Evolutionary conservation across 2,113 vertebrate genomes (phyloP).

Genomic region (Pandion haliaetus): DNA sequence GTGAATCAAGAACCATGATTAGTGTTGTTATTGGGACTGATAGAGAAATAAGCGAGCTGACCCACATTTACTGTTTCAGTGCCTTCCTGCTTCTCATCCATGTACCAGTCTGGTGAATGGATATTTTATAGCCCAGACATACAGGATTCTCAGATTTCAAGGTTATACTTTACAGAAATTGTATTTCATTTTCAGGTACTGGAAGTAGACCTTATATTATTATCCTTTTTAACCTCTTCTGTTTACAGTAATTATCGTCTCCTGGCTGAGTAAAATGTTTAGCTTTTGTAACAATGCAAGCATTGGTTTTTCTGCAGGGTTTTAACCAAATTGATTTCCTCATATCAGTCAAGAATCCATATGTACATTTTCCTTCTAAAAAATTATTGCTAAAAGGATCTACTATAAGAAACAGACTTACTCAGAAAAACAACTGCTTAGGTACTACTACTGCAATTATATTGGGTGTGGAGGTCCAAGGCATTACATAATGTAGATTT

Average conservation of each 20-base stretch:
- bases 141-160: not conserved
- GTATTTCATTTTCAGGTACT: not conserved
- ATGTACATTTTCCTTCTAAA: not conserved
- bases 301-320: not conserved
- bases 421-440: not conserved
- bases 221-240: not conserved
- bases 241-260: not conserved
- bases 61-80: not conserved
- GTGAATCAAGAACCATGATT: not conserved
- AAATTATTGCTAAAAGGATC: slow-evolving; percentile 1
- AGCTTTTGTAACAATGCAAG: not conserved
- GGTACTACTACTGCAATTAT: not conserved
- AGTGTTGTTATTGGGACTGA: not conserved
- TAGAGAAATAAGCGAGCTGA: not conserved
- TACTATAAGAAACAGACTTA: not conserved
- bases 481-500: not conserved
- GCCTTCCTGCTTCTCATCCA: not conserved
- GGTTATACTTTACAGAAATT: not conserved
- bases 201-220: not conserved
- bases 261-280: not conserved
- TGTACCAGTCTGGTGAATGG: not conserved
- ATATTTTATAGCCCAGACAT: not conserved
- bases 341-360: not conserved
- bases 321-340: slow-evolving; percentile 14
- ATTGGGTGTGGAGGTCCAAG: not conserved